Evolutionary conservation across 2,888 invertebrate genomes (phyloP), one percentile per base, ranked within the genome.

Genomic region (Saturnia pavonia): DNA sequence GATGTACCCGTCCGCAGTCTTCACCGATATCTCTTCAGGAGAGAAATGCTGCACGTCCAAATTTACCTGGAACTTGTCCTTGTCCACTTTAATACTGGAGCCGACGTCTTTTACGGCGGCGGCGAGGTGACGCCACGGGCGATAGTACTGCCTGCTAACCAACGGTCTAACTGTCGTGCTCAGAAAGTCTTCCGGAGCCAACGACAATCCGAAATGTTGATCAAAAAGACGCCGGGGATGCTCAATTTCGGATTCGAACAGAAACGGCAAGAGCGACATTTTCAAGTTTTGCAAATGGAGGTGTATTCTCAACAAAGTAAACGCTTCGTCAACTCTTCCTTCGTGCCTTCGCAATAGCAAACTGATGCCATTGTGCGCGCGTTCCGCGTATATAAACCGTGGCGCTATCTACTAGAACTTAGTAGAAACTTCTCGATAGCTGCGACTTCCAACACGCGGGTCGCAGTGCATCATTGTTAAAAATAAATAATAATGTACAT

Each of bases 1-100:
- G 22, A 97, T 95, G 69, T 89, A 94, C 57, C 96, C 95, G 70
- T 96, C 97, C 0, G 95, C 94, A 0, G 96, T 96, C 87, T 97
- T 97, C 11, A 97, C 97, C 9, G 94, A 94, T 54, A 97, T 95
- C 83, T 97, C 97, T 65, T 96, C 95, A 0, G 97, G 97, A 8
- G 95, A 86, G 78, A 97, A 97, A 78, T 97, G 96, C 75, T 96
- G 96, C 7, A 97, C 97, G 81, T 97, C 97, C 76, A 97, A 87
- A 77, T 95, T 95, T 0, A 96, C 95, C 81, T 91, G 91, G 76
- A 91, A 91, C 72, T 91, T 91, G 34, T 92, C 91, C 67, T 85
- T 89, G 79, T 95, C 94, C 1, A 88, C 83, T 69, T 93, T 91
- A 74, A 96, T 94, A 77, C 90, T 94, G 63, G 94, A 95, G 8